phyloP scores from a whole-genome alignment of 2,113 vertebrate species.

The Strix uralensis region DNA sequence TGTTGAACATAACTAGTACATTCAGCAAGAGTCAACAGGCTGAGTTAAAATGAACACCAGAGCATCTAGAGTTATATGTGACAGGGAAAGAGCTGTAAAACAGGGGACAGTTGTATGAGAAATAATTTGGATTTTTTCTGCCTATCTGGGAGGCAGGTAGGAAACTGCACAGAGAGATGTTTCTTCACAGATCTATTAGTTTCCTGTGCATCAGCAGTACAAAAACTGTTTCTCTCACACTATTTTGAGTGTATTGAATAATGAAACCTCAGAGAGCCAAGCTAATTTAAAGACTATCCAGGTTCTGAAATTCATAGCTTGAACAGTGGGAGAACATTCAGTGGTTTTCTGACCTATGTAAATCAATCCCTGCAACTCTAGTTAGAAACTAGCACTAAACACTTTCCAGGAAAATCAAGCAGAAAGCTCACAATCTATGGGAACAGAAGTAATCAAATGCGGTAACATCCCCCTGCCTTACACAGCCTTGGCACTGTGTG shows the following conservation, averaged over 20 bases:
- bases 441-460: background rate
- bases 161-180: background rate
- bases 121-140: background rate
- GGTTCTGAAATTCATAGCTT: background rate
- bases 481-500: background rate
- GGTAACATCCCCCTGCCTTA: background rate
- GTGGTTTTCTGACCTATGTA: background rate
- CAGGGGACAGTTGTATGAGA: background rate
- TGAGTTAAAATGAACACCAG: background rate
- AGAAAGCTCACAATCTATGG: background rate
- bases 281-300: background rate
- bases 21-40: background rate
- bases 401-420: background rate
- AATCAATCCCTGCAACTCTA: background rate
- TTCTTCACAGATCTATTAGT: background rate
- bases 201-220: background rate
- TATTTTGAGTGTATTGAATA: background rate
- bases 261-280: background rate
- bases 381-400: background rate
- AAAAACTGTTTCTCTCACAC: background rate
- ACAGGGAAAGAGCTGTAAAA: background rate
- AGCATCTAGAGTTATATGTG: background rate
- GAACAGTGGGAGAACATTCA: fast-evolving
- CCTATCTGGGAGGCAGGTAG: background rate
- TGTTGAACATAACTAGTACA: background rate